Conservation (phyloP, 2,797 vertebrate species). For the Gouania willdenowi region DNA sequence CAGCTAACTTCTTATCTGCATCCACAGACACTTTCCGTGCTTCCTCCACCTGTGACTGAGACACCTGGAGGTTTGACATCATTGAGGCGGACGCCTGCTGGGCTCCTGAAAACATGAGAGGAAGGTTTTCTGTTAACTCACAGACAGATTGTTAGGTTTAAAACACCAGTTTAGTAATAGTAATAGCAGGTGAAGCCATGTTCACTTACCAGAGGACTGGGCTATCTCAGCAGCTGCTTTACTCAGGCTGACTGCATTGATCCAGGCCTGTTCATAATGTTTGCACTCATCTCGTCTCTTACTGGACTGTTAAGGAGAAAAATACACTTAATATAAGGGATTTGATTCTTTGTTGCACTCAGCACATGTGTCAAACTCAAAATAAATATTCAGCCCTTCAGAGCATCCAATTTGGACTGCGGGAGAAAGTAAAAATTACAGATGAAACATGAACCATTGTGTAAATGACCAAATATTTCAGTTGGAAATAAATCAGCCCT, state of each 20-base stretch:
- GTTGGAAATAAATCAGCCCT: too few species aligned
- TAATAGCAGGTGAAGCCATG: not conserved
- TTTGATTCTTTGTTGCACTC: not conserved
- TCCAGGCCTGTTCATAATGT: constrained; percentile 85
- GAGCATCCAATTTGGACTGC: too few species aligned
- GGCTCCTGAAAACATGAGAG: constrained; percentile 74
- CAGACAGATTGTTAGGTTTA: too few species aligned
- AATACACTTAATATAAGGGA: not conserved
- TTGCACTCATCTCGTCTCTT: constrained; percentile 83
- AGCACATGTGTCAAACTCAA: not conserved
- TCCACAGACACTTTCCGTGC: constrained; percentile 77
- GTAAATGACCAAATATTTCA: too few species aligned
- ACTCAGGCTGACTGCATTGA: constrained; percentile 82
- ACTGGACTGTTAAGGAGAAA: constrained; percentile 70
- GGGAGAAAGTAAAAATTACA: too few species aligned
- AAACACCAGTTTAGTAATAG: too few species aligned
- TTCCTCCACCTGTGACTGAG: constrained; percentile 85
- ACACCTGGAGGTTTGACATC: constrained; percentile 83
- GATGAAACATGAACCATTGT: too few species aligned
- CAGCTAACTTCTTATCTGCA: constrained; percentile 86
- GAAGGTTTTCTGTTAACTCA: not conserved
- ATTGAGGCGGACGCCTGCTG: constrained; percentile 82
- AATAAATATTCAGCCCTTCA: too few species aligned
- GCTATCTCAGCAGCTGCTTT: constrained; percentile 90
- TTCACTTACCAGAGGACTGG: constrained; percentile 77